Evolutionary conservation across 2,888 invertebrate genomes (phyloP).

Genomic region (Ceratothoa steindachneri): DNA sequence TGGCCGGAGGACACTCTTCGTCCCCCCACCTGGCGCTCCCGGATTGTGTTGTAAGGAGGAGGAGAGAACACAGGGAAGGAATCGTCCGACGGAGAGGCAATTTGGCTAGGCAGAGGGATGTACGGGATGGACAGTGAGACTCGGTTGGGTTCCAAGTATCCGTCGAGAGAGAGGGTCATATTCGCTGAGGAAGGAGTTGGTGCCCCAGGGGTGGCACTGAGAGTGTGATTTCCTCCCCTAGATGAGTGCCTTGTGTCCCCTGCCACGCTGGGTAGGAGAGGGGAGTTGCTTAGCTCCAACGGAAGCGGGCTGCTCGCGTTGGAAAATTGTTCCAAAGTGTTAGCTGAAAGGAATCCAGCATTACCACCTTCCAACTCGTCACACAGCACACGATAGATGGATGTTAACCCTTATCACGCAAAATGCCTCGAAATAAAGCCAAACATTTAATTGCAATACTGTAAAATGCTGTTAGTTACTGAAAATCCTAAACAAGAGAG

Average conservation of each 20-base stretch:
- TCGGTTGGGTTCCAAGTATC: constrained; percentile 66
- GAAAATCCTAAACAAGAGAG: no score
- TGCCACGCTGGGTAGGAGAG: constrained; percentile 38
- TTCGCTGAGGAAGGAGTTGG: constrained; percentile 80
- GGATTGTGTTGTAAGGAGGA: constrained; percentile 62
- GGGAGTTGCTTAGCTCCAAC: constrained; percentile 55
- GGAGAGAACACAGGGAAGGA: constrained; percentile 82
- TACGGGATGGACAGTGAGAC: constrained; percentile 54
- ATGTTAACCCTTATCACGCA: no score
- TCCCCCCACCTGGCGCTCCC: constrained; percentile 49
- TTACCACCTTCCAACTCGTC: no score
- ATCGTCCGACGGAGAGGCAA: constrained; percentile 60
- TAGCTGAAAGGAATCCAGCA: constrained; percentile 35
- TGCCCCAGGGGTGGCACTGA: constrained; percentile 53
- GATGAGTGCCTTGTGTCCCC: constrained; percentile 46
- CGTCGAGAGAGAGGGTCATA: constrained; percentile 77
- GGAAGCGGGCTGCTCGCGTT: constrained; percentile 57
- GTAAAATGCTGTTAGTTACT: no score
- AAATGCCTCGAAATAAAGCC: no score
- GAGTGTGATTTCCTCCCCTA: constrained; percentile 31
- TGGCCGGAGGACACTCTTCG: constrained; percentile 53
- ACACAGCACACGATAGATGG: no score
- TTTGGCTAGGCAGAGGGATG: constrained; percentile 34
- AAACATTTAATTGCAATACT: no score
- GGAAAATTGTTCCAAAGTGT: constrained; percentile 47